A percentile compares a stretch with the other conserved stretches of the same genome.
Conservation (phyloP, 2,797 vertebrate genomes). For the Anomalospiza imberbis region DNA sequence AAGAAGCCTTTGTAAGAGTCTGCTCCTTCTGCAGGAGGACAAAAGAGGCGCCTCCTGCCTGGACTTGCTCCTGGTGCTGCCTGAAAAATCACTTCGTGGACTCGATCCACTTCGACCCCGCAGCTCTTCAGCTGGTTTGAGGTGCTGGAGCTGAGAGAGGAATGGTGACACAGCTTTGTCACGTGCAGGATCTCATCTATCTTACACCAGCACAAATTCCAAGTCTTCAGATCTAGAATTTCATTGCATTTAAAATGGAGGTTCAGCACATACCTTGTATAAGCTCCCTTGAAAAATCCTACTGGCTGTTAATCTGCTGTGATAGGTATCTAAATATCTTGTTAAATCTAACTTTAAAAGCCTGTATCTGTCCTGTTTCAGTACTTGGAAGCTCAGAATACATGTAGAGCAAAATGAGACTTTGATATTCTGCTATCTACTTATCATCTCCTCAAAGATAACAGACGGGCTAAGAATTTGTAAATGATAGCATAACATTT, state of each 20-base stretch:
- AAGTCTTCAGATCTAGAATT: not conserved
- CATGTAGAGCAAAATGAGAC: not conserved
- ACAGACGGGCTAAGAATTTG: not conserved
- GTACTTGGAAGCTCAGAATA: not conserved
- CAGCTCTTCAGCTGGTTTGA: not conserved
- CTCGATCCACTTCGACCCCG: not conserved
- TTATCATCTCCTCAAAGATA: not conserved
- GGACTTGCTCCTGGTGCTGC: not conserved
- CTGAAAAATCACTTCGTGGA: not conserved
- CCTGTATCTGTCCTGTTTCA: not conserved
- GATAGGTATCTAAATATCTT: not conserved
- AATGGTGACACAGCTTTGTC: not conserved
- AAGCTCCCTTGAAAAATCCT: not conserved
- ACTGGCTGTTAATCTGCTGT: not conserved
- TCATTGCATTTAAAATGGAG: not conserved
- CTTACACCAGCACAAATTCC: not conserved
- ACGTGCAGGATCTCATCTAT: not conserved
- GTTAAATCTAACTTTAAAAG: not conserved
- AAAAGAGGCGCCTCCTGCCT: not conserved
- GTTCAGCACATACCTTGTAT: not conserved
- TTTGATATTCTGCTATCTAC: not conserved
- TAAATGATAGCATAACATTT: conserved; percentile 41
- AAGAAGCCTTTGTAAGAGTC: not conserved
- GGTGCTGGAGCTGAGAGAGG: not conserved
- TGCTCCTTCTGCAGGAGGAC: not conserved